phyloP scores from a whole-genome alignment of 2,113 vertebrate genomes.

The Calyptomena viridis region DNA sequence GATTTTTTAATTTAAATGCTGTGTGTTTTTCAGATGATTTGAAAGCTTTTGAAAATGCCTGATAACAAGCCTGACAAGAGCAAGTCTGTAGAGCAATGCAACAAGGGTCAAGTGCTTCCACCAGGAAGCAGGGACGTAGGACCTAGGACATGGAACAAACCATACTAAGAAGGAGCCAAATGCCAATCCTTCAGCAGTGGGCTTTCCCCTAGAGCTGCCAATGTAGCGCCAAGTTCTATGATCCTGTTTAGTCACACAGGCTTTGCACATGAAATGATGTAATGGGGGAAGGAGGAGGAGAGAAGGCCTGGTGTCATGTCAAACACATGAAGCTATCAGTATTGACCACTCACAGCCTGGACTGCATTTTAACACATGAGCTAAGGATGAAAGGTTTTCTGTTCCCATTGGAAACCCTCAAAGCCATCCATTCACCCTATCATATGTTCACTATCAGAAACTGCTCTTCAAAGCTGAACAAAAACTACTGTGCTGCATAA shows the following conservation, averaged over 20 bases:
- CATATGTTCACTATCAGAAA: conserved; percentile 43
- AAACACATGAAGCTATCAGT: neutral
- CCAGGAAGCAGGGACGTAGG: no score
- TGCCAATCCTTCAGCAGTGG: neutral
- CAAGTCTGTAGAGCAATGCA: neutral
- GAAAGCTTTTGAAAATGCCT: neutral
- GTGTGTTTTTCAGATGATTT: neutral
- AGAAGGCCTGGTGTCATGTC: neutral
- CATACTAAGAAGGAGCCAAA: neutral
- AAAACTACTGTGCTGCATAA: conserved; percentile 54
- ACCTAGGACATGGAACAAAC: neutral
- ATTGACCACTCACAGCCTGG: neutral
- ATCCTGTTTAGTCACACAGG: neutral
- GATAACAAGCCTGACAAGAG: neutral
- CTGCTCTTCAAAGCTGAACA: conserved; percentile 32
- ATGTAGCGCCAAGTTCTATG: neutral
- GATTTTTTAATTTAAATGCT: neutral
- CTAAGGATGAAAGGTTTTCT: conserved; percentile 22
- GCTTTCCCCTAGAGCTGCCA: neutral
- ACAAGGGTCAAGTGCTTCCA: neutral
- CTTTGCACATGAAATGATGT: neutral
- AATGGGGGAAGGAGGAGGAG: neutral
- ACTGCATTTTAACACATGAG: neutral
- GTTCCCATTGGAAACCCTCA: neutral
- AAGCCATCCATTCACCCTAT: conserved; percentile 18